Percentiles rank a stretch among this genome's conserved stretches.
These are phyloP conservation scores for Cottoperca gobio DNA, from an alignment of 2,797 vertebrate genomes.

Conservation along the genomic window DNA sequence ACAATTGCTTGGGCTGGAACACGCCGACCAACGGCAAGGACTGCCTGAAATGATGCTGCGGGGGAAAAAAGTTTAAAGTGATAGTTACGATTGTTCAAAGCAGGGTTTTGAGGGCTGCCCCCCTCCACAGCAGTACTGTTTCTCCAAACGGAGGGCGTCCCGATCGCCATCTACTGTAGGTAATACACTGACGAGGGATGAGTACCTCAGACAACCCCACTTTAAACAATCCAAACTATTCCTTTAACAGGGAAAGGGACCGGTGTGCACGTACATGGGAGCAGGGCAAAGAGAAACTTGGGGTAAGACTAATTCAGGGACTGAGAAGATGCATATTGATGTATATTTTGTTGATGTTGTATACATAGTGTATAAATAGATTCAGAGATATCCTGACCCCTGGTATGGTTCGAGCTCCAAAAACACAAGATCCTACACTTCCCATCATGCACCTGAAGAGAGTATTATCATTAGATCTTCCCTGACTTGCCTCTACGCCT, in stretches of 20 bases:
- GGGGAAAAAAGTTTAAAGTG: background rate
- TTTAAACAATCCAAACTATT: too few species aligned
- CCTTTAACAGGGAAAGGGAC: background rate
- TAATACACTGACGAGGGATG: too few species aligned
- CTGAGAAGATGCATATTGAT: background rate
- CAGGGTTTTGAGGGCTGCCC: too few species aligned
- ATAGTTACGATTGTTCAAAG: too few species aligned
- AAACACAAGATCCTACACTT: too few species aligned
- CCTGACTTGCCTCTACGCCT: background rate
- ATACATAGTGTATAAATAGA: background rate
- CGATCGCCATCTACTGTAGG: too few species aligned
- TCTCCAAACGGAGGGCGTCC: too few species aligned
- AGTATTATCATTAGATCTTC: background rate
- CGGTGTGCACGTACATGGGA: background rate
- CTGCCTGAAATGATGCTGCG: background rate
- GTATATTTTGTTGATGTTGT: background rate
- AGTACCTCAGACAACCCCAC: too few species aligned
- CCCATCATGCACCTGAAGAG: too few species aligned
- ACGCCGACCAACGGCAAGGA: constrained; percentile 42
- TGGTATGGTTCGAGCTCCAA: too few species aligned
- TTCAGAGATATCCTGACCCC: background rate
- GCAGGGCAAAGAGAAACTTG: background rate
- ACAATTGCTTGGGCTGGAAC: constrained; percentile 48
- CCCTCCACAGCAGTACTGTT: too few species aligned
- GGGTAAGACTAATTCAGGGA: constrained; percentile 2